Percentiles rank a stretch among this genome's conserved stretches.
Conservation (phyloP, 2,113 vertebrate species). For the Rhinoptilus africanus region DNA sequence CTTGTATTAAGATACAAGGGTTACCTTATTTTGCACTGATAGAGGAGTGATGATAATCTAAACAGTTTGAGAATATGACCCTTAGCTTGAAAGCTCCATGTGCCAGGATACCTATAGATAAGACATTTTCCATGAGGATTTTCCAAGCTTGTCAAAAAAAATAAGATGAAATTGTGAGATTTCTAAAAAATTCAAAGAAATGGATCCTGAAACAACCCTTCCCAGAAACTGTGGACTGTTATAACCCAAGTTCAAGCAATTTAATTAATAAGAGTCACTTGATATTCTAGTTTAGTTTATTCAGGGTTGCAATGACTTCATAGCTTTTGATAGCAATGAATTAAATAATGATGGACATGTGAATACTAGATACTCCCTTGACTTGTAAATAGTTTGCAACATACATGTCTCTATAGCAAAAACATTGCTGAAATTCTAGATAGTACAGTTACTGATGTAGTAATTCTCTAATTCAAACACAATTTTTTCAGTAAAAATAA, state of each 20-base stretch:
- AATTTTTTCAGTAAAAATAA: not conserved
- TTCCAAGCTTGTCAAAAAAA: not conserved
- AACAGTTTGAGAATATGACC: not conserved
- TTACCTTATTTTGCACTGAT: not conserved
- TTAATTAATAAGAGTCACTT: not conserved
- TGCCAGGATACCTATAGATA: not conserved
- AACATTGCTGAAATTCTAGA: not conserved
- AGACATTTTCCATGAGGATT: not conserved
- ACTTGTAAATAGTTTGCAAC: not conserved
- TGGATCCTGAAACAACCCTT: not conserved
- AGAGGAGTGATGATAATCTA: not conserved
- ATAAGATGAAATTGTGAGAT: not conserved
- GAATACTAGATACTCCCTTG: not conserved
- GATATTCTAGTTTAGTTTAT: not conserved
- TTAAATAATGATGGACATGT: not conserved
- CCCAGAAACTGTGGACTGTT: not conserved
- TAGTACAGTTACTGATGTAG: not conserved
- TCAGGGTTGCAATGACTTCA: not conserved
- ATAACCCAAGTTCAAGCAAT: not conserved
- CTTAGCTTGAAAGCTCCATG: not conserved
- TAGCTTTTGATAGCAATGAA: not conserved
- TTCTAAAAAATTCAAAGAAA: not conserved
- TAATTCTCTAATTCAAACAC: not conserved
- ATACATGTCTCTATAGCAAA: not conserved
- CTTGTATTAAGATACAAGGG: not conserved